A percentile compares a stretch with the other conserved stretches of the same genome.
Evolutionary conservation across 2,113 vertebrate genomes (phyloP).

Genomic region (Bos indicus): DNA sequence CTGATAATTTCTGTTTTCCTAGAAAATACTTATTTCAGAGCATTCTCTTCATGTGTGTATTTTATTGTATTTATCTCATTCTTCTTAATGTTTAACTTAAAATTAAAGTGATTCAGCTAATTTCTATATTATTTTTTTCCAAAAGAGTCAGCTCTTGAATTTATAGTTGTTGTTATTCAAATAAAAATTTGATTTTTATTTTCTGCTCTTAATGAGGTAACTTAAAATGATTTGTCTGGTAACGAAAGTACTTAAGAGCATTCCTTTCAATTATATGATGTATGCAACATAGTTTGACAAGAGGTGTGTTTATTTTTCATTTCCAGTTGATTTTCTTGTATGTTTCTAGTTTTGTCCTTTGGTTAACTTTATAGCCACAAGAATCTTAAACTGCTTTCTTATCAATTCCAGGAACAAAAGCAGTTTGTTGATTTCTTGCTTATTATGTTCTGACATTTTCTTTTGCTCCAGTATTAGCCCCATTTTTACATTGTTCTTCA

Average conservation of each 20-base stretch:
- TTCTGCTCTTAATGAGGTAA: not conserved
- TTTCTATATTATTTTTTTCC: not conserved
- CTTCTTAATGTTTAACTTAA: not conserved
- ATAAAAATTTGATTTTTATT: not conserved
- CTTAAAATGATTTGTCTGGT: not conserved
- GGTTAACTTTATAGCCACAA: not conserved
- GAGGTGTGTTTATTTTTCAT: not conserved
- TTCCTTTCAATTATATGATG: not conserved
- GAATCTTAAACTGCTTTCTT: not conserved
- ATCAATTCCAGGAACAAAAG: not conserved
- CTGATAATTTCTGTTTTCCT: not conserved
- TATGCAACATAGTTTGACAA: not conserved
- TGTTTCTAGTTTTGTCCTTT: not conserved
- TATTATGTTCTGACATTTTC: not conserved
- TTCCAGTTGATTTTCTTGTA: not conserved
- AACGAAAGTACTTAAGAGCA: not conserved
- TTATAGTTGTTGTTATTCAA: not conserved
- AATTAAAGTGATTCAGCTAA: not conserved
- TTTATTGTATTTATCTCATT: not conserved
- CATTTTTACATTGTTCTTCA: not conserved
- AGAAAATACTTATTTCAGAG: not conserved
- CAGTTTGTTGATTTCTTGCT: not conserved
- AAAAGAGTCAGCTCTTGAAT: not conserved
- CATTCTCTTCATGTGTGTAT: not conserved
- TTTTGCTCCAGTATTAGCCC: not conserved